These are phyloP conservation scores for Lethenteron reissneri DNA, from an alignment of 2,113 vertebrate genomes.

Conservation along the genomic window DNA sequence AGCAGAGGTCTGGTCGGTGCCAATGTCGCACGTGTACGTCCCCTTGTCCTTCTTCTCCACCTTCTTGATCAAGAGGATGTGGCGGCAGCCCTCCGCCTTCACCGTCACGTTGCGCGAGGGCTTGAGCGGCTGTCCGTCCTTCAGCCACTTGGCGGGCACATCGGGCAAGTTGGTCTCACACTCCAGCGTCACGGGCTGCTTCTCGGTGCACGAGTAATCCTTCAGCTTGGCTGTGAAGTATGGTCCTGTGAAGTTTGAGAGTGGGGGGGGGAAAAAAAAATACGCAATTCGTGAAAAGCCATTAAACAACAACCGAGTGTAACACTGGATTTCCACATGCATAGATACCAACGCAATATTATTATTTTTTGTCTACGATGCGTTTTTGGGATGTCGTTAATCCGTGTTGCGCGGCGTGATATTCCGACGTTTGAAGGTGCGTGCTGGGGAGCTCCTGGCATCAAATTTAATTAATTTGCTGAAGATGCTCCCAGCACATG, in stretches of 20 bases:
- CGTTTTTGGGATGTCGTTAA: too few species aligned
- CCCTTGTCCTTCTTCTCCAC: slow-evolving; percentile 1
- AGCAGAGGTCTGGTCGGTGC: background rate
- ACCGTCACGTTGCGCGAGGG: slow-evolving; percentile 2
- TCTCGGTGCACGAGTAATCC: background rate
- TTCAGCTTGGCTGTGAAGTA: slow-evolving; percentile 2
- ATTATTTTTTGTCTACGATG: too few species aligned
- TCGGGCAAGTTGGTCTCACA: slow-evolving; percentile 4
- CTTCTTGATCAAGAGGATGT: slow-evolving; percentile 1
- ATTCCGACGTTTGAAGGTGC: too few species aligned
- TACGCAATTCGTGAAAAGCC: too few species aligned
- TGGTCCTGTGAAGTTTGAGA: background rate
- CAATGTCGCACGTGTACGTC: slow-evolving; percentile 1
- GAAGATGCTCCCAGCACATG: too few species aligned
- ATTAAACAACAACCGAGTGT: too few species aligned
- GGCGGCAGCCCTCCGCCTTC: background rate
- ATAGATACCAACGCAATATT: too few species aligned
- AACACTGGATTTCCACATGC: too few species aligned
- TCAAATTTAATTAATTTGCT: too few species aligned
- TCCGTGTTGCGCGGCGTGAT: too few species aligned
- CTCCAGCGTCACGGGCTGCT: background rate
- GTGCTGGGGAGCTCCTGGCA: too few species aligned
- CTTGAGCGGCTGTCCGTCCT: slow-evolving; percentile 1
- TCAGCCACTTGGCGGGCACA: background rate
- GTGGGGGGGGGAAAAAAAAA: too few species aligned